These are phyloP conservation scores for Hypotaenidia philippensis DNA, from an alignment of 2,797 vertebrate species.

Conservation along the genomic window DNA sequence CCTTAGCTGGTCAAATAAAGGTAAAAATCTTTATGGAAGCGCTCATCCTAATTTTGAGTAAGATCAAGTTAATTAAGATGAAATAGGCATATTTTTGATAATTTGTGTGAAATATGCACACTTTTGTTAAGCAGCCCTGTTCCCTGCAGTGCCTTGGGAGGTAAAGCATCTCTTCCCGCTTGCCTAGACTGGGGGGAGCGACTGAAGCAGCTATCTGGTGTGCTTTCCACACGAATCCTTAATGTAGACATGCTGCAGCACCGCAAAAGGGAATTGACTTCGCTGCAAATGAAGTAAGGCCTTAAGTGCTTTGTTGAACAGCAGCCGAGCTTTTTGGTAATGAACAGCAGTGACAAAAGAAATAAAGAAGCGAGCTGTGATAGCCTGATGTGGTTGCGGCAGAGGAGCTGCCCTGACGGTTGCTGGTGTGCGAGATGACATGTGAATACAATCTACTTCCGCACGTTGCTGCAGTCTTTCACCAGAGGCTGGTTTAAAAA, in stretches of 20 bases:
- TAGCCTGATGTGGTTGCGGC: constrained; percentile 6
- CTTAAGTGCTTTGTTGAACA: constrained; percentile 71
- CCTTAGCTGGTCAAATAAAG: background rate
- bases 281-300: constrained; percentile 42
- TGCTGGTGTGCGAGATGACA: background rate
- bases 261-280: constrained; percentile 26
- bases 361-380: constrained; percentile 20
- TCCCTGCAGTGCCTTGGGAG: background rate
- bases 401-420: background rate
- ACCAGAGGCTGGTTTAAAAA: constrained; percentile 45
- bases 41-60: background rate
- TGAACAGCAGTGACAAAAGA: constrained; percentile 58
- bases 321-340: constrained; percentile 63
- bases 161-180: background rate
- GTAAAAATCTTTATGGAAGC: background rate
- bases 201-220: rapidly evolving
- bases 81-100: background rate
- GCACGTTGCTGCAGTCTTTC: constrained; percentile 27
- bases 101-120: rapidly evolving
- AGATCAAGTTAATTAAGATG: background rate
- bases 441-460: background rate
- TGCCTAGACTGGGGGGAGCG: background rate
- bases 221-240: background rate
- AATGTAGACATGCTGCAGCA: constrained; percentile 30
- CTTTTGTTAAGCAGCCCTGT: background rate